These are phyloP conservation scores for Dermatemys mawii DNA, from an alignment of 2,113 vertebrate species.

Conservation along the genomic window DNA sequence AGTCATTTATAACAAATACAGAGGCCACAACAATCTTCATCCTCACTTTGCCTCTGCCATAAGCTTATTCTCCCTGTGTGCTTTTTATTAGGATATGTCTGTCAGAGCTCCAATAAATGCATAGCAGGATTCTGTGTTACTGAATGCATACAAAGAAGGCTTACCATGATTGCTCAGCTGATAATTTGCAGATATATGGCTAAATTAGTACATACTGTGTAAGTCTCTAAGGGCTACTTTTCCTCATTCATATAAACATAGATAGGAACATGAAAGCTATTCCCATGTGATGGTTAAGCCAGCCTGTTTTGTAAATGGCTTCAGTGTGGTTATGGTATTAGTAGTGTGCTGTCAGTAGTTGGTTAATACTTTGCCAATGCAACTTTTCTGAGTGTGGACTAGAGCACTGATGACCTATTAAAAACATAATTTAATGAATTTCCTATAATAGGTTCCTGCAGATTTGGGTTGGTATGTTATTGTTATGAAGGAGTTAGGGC, in stretches of 20 bases:
- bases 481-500: not conserved
- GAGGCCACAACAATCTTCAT: not conserved
- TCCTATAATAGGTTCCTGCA: not conserved
- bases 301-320: not conserved
- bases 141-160: not conserved
- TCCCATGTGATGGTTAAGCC: not conserved
- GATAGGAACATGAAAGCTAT: not conserved
- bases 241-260: not conserved
- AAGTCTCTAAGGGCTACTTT: not conserved
- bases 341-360: not conserved
- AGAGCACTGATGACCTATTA: not conserved
- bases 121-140: not conserved
- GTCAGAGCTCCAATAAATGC: not conserved
- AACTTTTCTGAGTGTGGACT: not conserved
- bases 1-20: not conserved
- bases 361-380: not conserved
- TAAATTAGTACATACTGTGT: not conserved
- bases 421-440: not conserved
- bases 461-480: not conserved
- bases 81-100: not conserved
- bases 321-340: not conserved
- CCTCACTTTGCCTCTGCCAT: not conserved
- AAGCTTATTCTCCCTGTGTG: not conserved
- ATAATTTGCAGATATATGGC: not conserved
- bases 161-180: not conserved